Evolutionary conservation across 2,888 invertebrate genomes (phyloP).

Genomic region (Aleiodes alternator): DNA sequence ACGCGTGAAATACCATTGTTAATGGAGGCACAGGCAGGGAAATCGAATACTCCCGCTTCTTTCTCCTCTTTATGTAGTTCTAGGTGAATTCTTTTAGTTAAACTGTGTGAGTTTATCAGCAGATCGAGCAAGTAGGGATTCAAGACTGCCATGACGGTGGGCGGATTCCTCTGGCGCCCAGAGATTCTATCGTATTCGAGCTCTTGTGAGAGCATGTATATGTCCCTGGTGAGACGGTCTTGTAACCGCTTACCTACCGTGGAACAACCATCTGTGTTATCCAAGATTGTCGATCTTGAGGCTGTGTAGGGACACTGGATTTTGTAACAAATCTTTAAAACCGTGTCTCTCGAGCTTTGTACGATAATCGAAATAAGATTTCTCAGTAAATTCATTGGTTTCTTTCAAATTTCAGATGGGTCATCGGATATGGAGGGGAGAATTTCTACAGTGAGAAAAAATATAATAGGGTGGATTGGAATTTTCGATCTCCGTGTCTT

Average conservation of each 20-base stretch:
- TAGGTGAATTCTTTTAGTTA: conserved; percentile 48
- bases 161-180: conserved; percentile 62
- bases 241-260: conserved; percentile 48
- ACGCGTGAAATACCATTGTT: background rate
- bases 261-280: conserved; percentile 20
- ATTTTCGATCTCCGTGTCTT: too few species aligned
- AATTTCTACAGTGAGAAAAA: too few species aligned
- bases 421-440: too few species aligned
- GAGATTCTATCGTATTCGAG: conserved; percentile 60
- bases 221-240: conserved; percentile 44
- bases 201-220: conserved; percentile 46
- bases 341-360: too few species aligned
- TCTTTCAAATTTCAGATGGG: too few species aligned
- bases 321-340: conserved; percentile 13
- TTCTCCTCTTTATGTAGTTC: background rate
- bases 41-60: background rate
- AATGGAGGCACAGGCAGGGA: background rate
- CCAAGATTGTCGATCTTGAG: conserved; percentile 21
- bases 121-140: conserved; percentile 53
- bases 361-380: conserved; percentile 6
- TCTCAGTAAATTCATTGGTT: background rate
- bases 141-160: conserved; percentile 55
- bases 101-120: conserved; percentile 56
- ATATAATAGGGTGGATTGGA: too few species aligned
- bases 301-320: conserved; percentile 15